Base-by-base conservation (phyloP, 2,888 invertebrate genomes). In the Agrypnus murinus region DNA sequence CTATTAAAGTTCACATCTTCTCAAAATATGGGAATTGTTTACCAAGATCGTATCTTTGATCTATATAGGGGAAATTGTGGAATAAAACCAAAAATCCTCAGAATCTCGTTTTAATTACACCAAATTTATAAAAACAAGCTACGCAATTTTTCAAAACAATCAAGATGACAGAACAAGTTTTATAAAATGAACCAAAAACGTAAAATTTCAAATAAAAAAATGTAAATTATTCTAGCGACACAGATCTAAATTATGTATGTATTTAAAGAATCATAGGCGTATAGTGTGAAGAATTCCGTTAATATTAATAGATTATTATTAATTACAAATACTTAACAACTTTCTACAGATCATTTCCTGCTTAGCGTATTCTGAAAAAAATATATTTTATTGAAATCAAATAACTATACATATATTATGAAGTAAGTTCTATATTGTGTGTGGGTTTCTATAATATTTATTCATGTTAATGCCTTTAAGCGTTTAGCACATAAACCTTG, bases 401-500 rank as follows among this genome's bases (percentile, higher is more conserved):
- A 25, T n/a, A n/a, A n/a, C n/a, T n/a, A n/a, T n/a, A 19, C 1
- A 15, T 2, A n/a, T n/a, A 12, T 8, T 15, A 43, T 15, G 12
- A 48, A 2, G 25, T 2, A 19, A n/a, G 19, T n/a, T 10, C 19
- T 19, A 15, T 19, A 17, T 31, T n/a, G 17, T 9, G 10, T 31
- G n/a, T 17, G 48, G n/a, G 25, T 19, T n/a, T 1, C 19, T n/a
- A n/a, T n/a, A 19, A 10, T 48, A 5, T 8, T 45, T 45, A 31
- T 9, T n/a, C n/a, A 31, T 3, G 25, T n/a, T 31, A 25, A 25
- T 25, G 48, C 12, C 19, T n/a, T 8, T 25, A 6, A 19, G 48
- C 48, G 19, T 17, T 25, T 48, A 48, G 48, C 48, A 48, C 12
- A 48, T 48, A 25, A 48, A 48, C 17, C 48, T 31, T 48, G 48